These are phyloP conservation scores for Xiphorhynchus erythropygius DNA, from an alignment of 2,797 vertebrate species.

Conservation along the genomic window DNA sequence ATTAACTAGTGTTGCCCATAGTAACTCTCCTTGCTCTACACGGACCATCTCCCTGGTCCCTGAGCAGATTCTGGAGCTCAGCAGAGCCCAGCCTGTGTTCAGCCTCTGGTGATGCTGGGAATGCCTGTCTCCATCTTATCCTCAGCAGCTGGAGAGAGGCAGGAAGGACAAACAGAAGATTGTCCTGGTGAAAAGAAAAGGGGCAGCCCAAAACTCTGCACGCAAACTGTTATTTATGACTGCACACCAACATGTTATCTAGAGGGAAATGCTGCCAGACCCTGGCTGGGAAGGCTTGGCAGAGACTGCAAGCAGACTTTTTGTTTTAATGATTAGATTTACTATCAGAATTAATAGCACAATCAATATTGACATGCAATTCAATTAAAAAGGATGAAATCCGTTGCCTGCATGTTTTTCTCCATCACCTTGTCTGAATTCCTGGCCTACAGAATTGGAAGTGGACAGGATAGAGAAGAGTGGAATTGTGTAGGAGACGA, in stretches of 20 bases:
- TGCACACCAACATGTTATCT: not conserved
- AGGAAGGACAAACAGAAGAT: not conserved
- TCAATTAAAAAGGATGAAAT: slow-evolving; percentile 51
- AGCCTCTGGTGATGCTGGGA: not conserved
- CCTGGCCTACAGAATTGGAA: not conserved
- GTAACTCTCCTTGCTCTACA: not conserved
- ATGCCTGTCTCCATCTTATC: not conserved
- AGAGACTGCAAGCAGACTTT: slow-evolving; percentile 3
- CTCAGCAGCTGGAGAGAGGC: not conserved
- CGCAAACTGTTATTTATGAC: not conserved
- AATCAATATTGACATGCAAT: slow-evolving; percentile 61
- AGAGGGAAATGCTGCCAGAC: slow-evolving; percentile 14
- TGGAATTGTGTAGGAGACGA: not conserved
- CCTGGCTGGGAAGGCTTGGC: slow-evolving; percentile 24
- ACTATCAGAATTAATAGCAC: slow-evolving; percentile 57
- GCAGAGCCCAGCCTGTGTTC: not conserved
- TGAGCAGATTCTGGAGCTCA: not conserved
- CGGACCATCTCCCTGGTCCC: fast-evolving
- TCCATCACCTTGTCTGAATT: not conserved
- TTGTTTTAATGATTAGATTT: slow-evolving; percentile 38
- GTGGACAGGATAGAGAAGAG: not conserved
- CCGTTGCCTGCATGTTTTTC: not conserved
- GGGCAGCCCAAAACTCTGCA: not conserved
- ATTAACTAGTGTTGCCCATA: not conserved
- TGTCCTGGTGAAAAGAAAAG: not conserved